These are phyloP conservation scores for Grantiella picta DNA, from an alignment of 2,113 vertebrate genomes.

Conservation along the genomic window DNA sequence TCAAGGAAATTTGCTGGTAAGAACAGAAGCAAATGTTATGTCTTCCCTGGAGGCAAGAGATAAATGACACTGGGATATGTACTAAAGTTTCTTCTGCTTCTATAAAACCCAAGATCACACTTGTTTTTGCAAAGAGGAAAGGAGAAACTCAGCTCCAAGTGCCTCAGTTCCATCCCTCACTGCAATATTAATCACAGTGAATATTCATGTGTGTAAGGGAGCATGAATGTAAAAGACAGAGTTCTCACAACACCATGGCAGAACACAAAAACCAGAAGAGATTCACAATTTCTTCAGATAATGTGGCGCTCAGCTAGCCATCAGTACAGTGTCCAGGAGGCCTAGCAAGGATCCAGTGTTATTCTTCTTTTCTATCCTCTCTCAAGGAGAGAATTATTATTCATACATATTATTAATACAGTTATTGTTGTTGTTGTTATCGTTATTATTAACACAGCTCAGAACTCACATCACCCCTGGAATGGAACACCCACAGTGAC, in stretches of 20 bases:
- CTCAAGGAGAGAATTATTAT: neutral
- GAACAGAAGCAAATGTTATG: slow-evolving; percentile 28
- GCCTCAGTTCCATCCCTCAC: neutral
- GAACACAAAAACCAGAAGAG: neutral
- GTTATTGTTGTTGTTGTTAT: neutral
- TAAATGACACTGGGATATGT: neutral
- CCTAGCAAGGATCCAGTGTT: neutral
- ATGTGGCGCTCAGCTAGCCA: neutral
- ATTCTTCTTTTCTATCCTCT: neutral
- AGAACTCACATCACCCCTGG: neutral
- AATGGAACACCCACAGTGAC: neutral
- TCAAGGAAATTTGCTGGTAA: slow-evolving; percentile 28
- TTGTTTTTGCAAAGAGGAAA: neutral
- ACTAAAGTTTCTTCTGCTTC: neutral
- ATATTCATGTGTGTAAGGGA: neutral
- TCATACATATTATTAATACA: no score
- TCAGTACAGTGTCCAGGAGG: neutral
- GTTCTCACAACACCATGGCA: neutral
- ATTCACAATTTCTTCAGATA: neutral
- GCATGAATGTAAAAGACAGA: rapidly evolving
- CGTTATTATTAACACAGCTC: neutral
- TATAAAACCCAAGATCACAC: neutral
- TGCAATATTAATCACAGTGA: neutral
- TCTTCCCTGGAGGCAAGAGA: slow-evolving; percentile 33
- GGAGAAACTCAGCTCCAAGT: neutral